Evolutionary conservation across 2,113 vertebrate species (phyloP), one percentile per base, ranked within the genome.

Genomic region (Istiophorus platypterus): DNA sequence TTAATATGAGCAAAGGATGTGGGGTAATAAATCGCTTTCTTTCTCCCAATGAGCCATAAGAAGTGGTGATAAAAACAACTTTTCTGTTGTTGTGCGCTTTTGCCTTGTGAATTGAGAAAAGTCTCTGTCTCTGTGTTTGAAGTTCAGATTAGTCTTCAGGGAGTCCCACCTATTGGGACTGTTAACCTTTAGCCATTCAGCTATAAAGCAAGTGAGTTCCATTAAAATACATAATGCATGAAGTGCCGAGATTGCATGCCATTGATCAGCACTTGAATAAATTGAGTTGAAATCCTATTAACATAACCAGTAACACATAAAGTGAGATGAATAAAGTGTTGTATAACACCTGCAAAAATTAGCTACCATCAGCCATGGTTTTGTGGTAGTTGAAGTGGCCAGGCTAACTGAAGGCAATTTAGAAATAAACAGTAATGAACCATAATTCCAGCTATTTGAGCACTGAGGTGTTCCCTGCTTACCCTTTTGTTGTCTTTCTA

Each of bases 191-290:
- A 95, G 95, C 96, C 95, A 94, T 95, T 93, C 92, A 94, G 95
- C 95, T 95, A 95, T 96, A 97, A 97, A 97, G 95, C 94, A 91
- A 94, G 90, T 91, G 90, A 90, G 84, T 97, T 96, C 93, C 94
- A 95, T 95, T 93, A 92, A 96, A 95, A 97, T 98, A 92, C 95
- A 97, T 98, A 97, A 97, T 98, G 95, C 94, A 97, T 97, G 95
- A 97, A 95, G 94, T 89, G 88, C 93, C 93, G 92, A 96, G 94
- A 96, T 97, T 97, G 96, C 94, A 95, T 93, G 94, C 93, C 95
- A 98, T 97, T 98, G 96, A 98, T 98, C 96, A 97, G 95, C 95
- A 96, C 96, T 98, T 96, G 95, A 97, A 97, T 96, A 97, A 97
- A 98, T 96, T 96, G 96, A 97, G 95, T 96, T 96, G 93, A 95